A percentile compares a stretch with the other conserved stretches of the same genome.
Evolutionary conservation across 2,888 invertebrate species (phyloP).

Genomic region (Liopterus haemorrhoidalis): DNA sequence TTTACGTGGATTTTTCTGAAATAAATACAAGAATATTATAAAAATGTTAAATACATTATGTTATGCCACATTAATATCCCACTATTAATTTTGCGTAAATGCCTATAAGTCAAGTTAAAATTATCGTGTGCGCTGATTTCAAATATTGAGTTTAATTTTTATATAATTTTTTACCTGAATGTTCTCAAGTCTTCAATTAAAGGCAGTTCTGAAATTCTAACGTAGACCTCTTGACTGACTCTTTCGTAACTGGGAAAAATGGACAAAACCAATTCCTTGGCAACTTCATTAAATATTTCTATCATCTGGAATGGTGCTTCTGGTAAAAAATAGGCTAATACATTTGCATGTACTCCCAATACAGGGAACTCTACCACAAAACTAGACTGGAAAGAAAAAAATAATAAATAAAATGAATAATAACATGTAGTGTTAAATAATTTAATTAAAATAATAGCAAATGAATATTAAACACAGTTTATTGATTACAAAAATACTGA

Average conservation of each 20-base stretch:
- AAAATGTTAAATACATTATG: conserved; percentile 21
- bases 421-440: conserved; percentile 1
- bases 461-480: too few relatives aligned
- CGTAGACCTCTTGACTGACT: conserved; percentile 90
- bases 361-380: conserved; percentile 90
- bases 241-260: conserved; percentile 95
- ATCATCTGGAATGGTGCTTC: conserved; percentile 97
- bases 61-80: not conserved
- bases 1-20: conserved; percentile 78
- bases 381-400: conserved; percentile 52
- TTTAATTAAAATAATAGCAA: too few relatives aligned
- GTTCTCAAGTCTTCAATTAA: conserved; percentile 93
- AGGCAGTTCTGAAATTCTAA: conserved; percentile 90
- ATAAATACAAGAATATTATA: conserved; percentile 4
- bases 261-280: conserved; percentile 85
- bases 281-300: conserved; percentile 92
- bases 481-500: conserved; percentile 22
- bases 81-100: conserved; percentile 1
- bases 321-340: conserved; percentile 92
- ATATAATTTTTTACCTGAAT: conserved; percentile 55
- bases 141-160: conserved; percentile 6
- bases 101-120: conserved; percentile 1
- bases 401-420: conserved; percentile 33
- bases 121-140: not conserved
- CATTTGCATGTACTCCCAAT: conserved; percentile 84